Evolutionary conservation across 2,888 invertebrate genomes (phyloP), one percentile per base, ranked within the genome.

Genomic region (Chrysina gloriosa): DNA sequence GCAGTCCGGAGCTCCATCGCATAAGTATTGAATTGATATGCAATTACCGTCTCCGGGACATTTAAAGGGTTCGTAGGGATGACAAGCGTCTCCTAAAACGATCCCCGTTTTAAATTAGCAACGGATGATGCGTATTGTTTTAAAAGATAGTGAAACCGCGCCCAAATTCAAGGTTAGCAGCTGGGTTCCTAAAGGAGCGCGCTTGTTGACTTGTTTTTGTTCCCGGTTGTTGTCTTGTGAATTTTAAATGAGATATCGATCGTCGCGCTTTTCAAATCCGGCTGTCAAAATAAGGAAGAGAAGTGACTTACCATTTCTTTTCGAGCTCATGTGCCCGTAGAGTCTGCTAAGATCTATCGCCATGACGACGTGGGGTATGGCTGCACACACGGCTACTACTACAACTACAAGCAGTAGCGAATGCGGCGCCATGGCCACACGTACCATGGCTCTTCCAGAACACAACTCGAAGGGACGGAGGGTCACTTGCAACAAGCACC

Each of bases 1-100:
- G 85, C 97, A 97, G 84, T 97, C 97, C 0, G 96, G 94, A 5
- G 93, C 93, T 14, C 96, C 96, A 82, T 97, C 97, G 83, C 97
- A 97, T 58, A 97, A 87, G 84, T 97, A 97, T 83, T 96, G 97
- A 83, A 97, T 96, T 73, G 96, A 96, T 85, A 97, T 97, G 85
- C 97, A 97, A 82, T 93, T 92, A 29, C 93, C 94, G 80, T 94
- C 94, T 70, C 95, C 95, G 0, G 97, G 97, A 82, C 97, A 97
- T 82, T 95, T 95, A 87, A 97, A 97, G 34, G 97, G 97, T 84
- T 96, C 96, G 85, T 97, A 97, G 1, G 97, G 95, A 81, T 95
- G 96, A 79, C 97, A 97, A 76, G 90, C 88, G 71, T 88, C 87
- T 65, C 88, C 91, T 90, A 81, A 58, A 83, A 83, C 56, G 2